A percentile compares a stretch with the other conserved stretches of the same genome.
phyloP scores from a whole-genome alignment of 2,113 vertebrate species.

The Zapornia atra region DNA sequence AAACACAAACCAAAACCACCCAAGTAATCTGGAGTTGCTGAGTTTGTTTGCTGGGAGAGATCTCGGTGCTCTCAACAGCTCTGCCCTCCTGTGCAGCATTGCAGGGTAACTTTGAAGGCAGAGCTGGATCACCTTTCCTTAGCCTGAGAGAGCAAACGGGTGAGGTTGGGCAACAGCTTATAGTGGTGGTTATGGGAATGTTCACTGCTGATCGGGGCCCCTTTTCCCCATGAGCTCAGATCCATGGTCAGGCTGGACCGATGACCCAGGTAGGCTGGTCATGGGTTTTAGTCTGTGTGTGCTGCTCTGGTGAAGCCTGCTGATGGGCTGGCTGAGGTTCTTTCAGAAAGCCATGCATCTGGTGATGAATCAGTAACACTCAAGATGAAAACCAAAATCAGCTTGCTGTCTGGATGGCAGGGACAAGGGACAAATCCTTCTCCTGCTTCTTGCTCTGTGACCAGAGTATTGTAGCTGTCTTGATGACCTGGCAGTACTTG shows the following conservation, averaged over 20 bases:
- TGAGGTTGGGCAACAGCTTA: neutral
- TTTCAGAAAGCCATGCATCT: neutral
- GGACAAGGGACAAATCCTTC: neutral
- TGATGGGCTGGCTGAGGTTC: neutral
- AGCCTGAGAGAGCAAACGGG: neutral
- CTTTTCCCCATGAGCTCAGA: neutral
- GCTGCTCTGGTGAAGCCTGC: neutral
- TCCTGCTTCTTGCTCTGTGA: neutral
- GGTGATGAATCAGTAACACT: accelerated
- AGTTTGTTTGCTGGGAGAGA: neutral
- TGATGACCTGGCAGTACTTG: neutral
- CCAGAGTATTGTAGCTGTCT: neutral
- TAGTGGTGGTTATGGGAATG: neutral
- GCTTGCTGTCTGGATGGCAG: neutral
- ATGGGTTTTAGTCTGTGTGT: neutral
- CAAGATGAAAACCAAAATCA: neutral
- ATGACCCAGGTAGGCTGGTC: neutral
- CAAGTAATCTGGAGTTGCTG: neutral
- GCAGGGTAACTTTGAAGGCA: neutral
- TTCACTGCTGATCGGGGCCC: neutral
- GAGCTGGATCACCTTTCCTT: neutral
- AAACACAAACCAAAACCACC: neutral
- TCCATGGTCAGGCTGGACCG: neutral
- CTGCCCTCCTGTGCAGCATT: neutral
- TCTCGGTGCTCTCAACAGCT: neutral